Percentiles rank a stretch among this genome's conserved stretches.
phyloP scores from a whole-genome alignment of 2,888 invertebrate species.

The Synergus laeviventris region DNA sequence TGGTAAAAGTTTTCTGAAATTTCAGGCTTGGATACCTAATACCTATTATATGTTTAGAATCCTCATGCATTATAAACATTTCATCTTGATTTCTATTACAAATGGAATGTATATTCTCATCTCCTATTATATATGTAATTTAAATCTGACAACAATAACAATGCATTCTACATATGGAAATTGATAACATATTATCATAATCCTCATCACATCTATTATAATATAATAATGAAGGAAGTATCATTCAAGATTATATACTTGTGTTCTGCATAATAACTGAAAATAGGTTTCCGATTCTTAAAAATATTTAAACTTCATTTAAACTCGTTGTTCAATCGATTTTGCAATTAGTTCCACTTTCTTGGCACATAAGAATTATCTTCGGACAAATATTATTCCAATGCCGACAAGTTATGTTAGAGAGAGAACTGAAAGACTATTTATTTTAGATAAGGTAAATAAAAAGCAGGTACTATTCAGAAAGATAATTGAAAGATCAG shows the following conservation, averaged over 20 bases:
- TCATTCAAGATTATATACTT: not conserved
- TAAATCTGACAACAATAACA: conserved; percentile 24
- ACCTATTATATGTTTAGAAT: too few species aligned
- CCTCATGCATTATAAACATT: not conserved
- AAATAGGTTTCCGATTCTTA: not conserved
- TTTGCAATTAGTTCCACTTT: conserved; percentile 7
- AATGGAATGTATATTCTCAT: conserved; percentile 17
- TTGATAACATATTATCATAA: conserved; percentile 10
- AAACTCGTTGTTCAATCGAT: not conserved
- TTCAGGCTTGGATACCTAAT: too few species aligned
- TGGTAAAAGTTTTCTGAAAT: too few species aligned
- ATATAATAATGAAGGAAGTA: not conserved
- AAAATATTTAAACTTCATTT: not conserved
- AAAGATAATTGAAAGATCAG: conserved; percentile 33
- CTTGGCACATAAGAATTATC: not conserved
- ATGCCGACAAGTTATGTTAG: not conserved
- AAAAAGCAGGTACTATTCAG: conserved; percentile 14
- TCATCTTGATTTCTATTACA: not conserved
- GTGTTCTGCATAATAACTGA: not conserved
- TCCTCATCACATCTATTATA: conserved; percentile 14
- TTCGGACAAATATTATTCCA: not conserved
- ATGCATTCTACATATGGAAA: conserved; percentile 10
- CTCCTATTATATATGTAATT: conserved; percentile 12
- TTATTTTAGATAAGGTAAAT: conserved; percentile 31
- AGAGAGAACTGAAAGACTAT: not conserved